Evolutionary conservation across 2,113 vertebrate species (phyloP), one percentile per base, ranked within the genome.

Genomic region (Cyrtonyx montezumae): DNA sequence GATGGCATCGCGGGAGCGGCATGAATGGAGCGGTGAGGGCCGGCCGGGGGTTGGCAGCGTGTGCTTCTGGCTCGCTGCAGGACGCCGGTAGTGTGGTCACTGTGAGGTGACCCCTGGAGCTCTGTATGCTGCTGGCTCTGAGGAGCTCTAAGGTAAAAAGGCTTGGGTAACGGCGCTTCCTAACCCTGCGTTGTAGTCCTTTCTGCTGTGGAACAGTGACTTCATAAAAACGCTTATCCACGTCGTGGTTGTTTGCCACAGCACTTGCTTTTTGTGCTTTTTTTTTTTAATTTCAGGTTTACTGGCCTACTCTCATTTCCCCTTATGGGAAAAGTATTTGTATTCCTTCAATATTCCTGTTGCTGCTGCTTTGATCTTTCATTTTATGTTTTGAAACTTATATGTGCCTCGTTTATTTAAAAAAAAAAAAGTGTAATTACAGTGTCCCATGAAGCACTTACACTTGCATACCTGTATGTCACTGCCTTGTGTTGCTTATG

Each of bases 11-110:
- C 74, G 61, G 76, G 55, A 59, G 4, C 34, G 30, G 82, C 75
- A 90, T 91, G 94, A 89, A 95, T 96, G 95, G 93, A 77, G 66
- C 32, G 7, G 45, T 45, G 45, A 11, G 63, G 63, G 59, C 68
- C 46, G 30, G 56, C 55, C 6, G 46, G 75, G 65, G 43, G 32
- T 30, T 84, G 17, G 28, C 6, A 0, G 71, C 93, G 0, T 28
- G 32, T 58, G 77, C 8, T 59, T 40, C 15, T 18, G 0, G 1
- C 71, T 80, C 66, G 17, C 86, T 71, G 10, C 67, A 8, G 40
- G 34, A 59, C 32, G 18, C 42, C 56, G 6, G 19, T 28, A 21
- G 7, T 17, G 0, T 23, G 1, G 53, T 68, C 36, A 48, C 42
- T 76, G 81, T 95, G 78, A 94, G 59, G 74, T 30, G 59, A 68